Percentiles rank a stretch among this genome's conserved stretches.
Conservation (phyloP, 2,113 vertebrate genomes). For the Epinephelus lanceolatus region DNA sequence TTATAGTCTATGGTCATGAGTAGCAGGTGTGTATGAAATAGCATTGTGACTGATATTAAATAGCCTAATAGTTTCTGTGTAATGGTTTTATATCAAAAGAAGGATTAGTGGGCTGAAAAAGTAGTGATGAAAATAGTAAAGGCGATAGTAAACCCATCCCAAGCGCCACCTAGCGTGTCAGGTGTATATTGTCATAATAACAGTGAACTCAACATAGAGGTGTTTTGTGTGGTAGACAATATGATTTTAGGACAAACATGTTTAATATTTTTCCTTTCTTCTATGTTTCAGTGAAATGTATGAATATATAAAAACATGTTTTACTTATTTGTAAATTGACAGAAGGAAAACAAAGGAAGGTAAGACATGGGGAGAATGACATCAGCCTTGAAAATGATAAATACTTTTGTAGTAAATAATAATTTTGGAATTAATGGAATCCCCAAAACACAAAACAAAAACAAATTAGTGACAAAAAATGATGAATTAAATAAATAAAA, state of each 20-base stretch:
- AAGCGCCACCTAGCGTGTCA: constrained; percentile 54
- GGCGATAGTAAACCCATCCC: constrained; percentile 49
- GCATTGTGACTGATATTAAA: neutral
- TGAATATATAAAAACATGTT: neutral
- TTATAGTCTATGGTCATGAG: neutral
- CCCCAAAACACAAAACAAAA: no score
- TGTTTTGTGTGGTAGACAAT: neutral
- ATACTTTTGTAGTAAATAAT: neutral
- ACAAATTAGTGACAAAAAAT: no score
- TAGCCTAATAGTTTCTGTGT: neutral
- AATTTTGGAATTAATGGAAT: neutral
- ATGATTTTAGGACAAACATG: no score
- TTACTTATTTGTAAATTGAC: no score
- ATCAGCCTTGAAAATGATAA: neutral
- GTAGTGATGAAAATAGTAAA: neutral
- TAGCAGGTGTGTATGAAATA: neutral
- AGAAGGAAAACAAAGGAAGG: neutral
- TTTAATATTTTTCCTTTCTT: neutral
- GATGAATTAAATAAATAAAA: no score
- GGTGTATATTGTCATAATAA: neutral
- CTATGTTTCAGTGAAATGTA: neutral
- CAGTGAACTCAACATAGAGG: neutral
- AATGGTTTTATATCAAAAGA: neutral
- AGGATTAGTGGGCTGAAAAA: neutral
- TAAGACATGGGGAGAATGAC: neutral